Conservation (phyloP, 2,797 vertebrate species). For the Acrossocheilus wenchowensis region DNA sequence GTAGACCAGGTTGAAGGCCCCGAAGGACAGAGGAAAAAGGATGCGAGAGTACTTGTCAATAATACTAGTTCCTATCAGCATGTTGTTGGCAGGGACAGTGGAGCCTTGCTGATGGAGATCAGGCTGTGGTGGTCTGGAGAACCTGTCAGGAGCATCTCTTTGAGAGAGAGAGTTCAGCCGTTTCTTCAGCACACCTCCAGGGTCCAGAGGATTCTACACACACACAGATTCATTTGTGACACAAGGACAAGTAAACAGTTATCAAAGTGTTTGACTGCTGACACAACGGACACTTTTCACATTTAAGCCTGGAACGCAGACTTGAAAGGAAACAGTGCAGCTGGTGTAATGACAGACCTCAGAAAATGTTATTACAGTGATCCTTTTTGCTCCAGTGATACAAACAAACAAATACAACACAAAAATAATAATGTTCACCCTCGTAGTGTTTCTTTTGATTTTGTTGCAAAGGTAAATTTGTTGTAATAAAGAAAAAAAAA, state of each 20-base stretch:
- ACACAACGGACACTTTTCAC: neutral
- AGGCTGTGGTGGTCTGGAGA: conserved; percentile 72
- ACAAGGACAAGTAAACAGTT: neutral
- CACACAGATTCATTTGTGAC: conserved; percentile 18
- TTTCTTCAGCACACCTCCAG: conserved; percentile 89
- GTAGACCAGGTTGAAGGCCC: conserved; percentile 96
- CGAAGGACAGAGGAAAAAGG: conserved; percentile 94
- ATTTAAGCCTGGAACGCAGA: neutral
- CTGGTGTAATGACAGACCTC: neutral
- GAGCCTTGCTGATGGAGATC: conserved; percentile 77
- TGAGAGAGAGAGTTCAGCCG: conserved; percentile 84
- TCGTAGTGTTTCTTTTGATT: neutral
- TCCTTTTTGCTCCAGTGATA: neutral
- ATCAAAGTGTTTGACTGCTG: neutral
- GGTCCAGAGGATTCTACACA: conserved; percentile 77
- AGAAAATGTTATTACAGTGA: neutral
- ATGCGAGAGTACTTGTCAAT: conserved; percentile 97
- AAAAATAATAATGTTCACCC: neutral
- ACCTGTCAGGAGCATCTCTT: conserved; percentile 76
- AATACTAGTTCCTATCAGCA: conserved; percentile 89
- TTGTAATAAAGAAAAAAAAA: neutral
- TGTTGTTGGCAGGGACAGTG: conserved; percentile 71
- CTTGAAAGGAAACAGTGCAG: neutral
- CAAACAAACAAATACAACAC: neutral
- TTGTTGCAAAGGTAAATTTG: neutral